Evolutionary conservation across 2,797 vertebrate species (phyloP).

Genomic region (Hemitrygon akajei): DNA sequence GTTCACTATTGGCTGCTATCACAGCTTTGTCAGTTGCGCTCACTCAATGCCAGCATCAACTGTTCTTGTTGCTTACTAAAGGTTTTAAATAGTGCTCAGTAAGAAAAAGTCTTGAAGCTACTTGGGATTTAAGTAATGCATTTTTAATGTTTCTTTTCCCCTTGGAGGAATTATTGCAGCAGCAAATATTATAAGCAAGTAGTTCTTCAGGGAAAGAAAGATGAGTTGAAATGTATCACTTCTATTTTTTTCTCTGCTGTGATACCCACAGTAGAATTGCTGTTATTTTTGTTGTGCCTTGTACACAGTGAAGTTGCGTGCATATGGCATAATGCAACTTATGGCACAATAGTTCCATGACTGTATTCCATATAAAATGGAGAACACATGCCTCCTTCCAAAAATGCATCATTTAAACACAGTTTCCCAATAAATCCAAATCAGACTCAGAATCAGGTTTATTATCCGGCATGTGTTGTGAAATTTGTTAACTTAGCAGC

Average conservation of each 20-base stretch:
- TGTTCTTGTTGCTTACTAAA: background rate
- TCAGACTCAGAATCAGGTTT: no score
- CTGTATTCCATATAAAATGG: background rate
- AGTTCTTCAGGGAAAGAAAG: background rate
- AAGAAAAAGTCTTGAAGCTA: background rate
- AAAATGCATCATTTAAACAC: background rate
- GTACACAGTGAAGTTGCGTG: background rate
- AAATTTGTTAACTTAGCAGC: no score
- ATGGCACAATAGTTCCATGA: background rate
- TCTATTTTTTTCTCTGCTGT: background rate
- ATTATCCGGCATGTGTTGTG: no score
- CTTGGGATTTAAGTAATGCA: background rate
- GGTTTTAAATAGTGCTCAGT: background rate
- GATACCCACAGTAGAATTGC: background rate
- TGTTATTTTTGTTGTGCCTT: background rate
- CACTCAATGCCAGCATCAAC: background rate
- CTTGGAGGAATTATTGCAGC: background rate
- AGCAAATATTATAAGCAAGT: background rate
- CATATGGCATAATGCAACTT: background rate
- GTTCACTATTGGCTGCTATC: background rate
- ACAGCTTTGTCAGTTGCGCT: background rate
- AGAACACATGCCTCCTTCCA: background rate
- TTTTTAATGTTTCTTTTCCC: background rate
- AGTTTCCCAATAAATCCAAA: background rate
- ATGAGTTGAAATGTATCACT: background rate